Conservation (phyloP, 1,140 invertebrate genomes). For the Cylas formicarius region DNA sequence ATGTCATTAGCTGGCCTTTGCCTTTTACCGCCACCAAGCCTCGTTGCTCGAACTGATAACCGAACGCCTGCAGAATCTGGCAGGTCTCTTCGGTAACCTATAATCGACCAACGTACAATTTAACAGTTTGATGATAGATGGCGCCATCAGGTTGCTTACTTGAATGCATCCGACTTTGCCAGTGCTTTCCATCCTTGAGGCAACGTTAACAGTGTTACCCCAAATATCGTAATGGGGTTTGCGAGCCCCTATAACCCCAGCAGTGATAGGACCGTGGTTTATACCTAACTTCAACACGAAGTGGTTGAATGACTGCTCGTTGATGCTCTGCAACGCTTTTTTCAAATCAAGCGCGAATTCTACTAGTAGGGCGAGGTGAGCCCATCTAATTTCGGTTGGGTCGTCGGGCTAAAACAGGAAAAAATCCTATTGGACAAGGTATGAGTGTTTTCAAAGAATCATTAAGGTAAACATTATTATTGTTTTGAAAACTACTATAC, state of each 20-base stretch:
- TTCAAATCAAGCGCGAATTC: slow-evolving; percentile 88
- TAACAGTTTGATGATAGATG: slow-evolving; percentile 1
- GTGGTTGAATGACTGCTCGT: slow-evolving; percentile 93
- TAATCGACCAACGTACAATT: slow-evolving; percentile 10
- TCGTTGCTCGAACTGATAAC: slow-evolving; percentile 84
- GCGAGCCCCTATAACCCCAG: slow-evolving; percentile 87
- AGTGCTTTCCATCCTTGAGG: slow-evolving; percentile 93
- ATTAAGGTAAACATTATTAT: too few relatives aligned
- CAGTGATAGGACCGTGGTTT: slow-evolving; percentile 91
- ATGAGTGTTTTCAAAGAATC: too few relatives aligned
- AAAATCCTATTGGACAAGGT: slow-evolving; percentile 2
- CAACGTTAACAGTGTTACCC: slow-evolving; percentile 94
- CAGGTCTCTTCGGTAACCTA: slow-evolving; percentile 90
- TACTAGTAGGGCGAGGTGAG: slow-evolving; percentile 74
- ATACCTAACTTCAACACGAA: slow-evolving; percentile 93
- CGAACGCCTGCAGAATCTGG: slow-evolving; percentile 76
- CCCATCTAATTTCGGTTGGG: slow-evolving; percentile 67
- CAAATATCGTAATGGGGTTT: slow-evolving; percentile 97
- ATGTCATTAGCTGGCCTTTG: slow-evolving; percentile 92
- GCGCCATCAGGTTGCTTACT: slow-evolving; percentile 48
- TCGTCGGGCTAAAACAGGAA: slow-evolving; percentile 52
- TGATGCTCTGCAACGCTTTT: slow-evolving; percentile 80
- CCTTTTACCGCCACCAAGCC: slow-evolving; percentile 90
- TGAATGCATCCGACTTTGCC: slow-evolving; percentile 92
- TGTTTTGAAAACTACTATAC: too few relatives aligned